A percentile compares a stretch with the other conserved stretches of the same genome.
phyloP scores from a whole-genome alignment of 1,140 invertebrate genomes.

The Parasteatoda tepidariorum region DNA sequence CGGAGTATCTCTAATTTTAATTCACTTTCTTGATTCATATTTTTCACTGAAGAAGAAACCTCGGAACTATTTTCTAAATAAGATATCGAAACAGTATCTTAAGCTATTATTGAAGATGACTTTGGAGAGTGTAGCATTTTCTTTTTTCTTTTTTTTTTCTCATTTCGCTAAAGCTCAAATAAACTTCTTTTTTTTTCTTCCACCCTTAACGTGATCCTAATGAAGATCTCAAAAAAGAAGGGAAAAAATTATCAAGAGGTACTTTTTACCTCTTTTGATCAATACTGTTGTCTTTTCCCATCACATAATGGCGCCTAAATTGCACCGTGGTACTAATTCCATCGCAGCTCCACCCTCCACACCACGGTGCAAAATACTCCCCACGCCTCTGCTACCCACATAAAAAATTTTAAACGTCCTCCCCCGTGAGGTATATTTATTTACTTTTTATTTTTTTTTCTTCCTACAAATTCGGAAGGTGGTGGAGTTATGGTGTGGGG shows the following conservation, averaged over 20 bases:
- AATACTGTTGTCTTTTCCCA: conserved; percentile 16
- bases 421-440: conserved; percentile 21
- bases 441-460: conserved; percentile 24
- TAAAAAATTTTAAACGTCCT: background rate
- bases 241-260: background rate
- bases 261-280: background rate
- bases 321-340: conserved; percentile 44
- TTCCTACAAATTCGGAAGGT: background rate
- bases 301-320: conserved; percentile 37
- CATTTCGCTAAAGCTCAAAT: background rate
- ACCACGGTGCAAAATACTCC: background rate
- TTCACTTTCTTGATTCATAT: no score
- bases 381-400: background rate
- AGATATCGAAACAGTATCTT: background rate
- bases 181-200: background rate
- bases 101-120: background rate
- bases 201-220: background rate
- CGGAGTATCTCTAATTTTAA: no score
- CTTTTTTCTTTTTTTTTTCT: background rate
- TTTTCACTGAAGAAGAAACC: no score
- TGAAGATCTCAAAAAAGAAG: background rate
- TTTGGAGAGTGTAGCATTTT: background rate
- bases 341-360: conserved; percentile 9
- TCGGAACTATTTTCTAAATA: background rate
- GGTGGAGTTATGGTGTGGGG: no score